Base-by-base conservation (phyloP, 2,888 invertebrate genomes). In the Stenichneumon culpator region DNA sequence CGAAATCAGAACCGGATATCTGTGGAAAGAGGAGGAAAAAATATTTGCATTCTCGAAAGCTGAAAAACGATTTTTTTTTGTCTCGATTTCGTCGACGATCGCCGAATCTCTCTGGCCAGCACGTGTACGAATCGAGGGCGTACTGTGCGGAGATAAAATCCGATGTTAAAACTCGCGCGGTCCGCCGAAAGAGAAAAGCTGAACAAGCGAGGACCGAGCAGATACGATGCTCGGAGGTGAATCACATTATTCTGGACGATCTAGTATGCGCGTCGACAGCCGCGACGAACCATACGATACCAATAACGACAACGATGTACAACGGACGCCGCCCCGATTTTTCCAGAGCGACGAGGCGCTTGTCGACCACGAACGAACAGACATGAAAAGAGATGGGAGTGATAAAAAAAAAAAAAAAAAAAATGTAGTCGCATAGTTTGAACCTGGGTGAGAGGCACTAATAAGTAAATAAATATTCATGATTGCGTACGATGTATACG, bases 391-490 rank as follows among this genome's bases (percentile, higher is more conserved):
- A 86, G 86, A 88, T 86, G 80, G 87, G 89, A 88, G 88, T 86
- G 28, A 63, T 25, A 11, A n/a, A 22, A 2, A 32, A 28, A 16
- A 78, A 89, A 89, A 87, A 88, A 87, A 79, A 86, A 74, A 84
- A 81, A 82, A 75, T 88, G 89, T 90, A 89, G 90, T 89, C 89
- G 86, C 80, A 88, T 84, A 88, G 87, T 83, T 86, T 88, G 86
- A 86, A 82, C 83, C 82, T 80, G 87, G 86, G 19, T 9, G 82
- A 69, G 68, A 52, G 57, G 57, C 86, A 83, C 79, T 91, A 89
- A 91, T 89, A 88, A 89, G 89, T 88, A 87, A 89, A 90, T 91
- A 90, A 89, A 92, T 92, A 92, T 92, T 92, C 91, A 92, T 92
- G 89, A 88, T 79, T 32, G 69, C 63, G 63, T 25, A 63, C 47